Conservation (phyloP, 2,113 vertebrate genomes). For the Mus musculus region GRCm39 chr11:15354501-15355000, state of each 20-base stretch:
- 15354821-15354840: background rate
- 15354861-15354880: background rate
- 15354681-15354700: fast-evolving
- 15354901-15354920: background rate
- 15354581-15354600: fast-evolving
- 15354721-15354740: no score
- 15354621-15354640: background rate
- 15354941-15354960: background rate
- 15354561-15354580: no score
- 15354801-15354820: background rate
- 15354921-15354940: no score
- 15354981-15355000: background rate
- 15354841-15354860: background rate
- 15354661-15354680: background rate
- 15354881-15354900: background rate
- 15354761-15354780: background rate
- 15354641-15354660: fast-evolving
- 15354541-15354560: background rate
- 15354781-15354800: background rate
- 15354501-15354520: background rate
- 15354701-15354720: no score
- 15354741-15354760: fast-evolving
- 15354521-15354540: background rate
- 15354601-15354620: background rate
- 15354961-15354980: background rate